Base-by-base conservation (phyloP, 2,113 vertebrate genomes). In the Fregata magnificens region DNA sequence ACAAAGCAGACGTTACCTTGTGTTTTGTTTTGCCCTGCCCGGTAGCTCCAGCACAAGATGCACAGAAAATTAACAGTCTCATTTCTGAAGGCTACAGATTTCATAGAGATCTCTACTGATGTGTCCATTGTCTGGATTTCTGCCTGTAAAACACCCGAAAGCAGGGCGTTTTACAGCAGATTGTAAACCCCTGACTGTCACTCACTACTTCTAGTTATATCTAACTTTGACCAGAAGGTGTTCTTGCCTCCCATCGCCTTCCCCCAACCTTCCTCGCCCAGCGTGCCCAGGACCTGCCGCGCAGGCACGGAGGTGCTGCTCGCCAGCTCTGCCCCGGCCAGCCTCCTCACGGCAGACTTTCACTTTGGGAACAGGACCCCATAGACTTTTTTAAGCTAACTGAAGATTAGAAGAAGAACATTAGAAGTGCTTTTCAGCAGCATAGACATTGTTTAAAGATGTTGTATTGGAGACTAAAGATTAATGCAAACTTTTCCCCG, bases 161-260 rank as follows among this genome's bases (percentile, higher is more conserved):
- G 7, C 40, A 9, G 49, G 47, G 32, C 22, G 22, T n/a, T 52
- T 58, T 15, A 9, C 47, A 47, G 26, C 2, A 45, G 65, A 13
- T 5, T 19, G 53, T 15, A 16, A 45, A 2, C 29, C 20, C 20
- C 19, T 1, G 2, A 1, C 34, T 40, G 63, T 1, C 55, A 10
- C 29, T 47, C 49, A 6, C 34, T 11, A 3, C 58, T 17, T 7
- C n/a, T 45, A 18, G 16, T 5, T 16, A 12, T n/a, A 25, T 4
- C 44, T 36, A 20, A 1, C 36, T 29, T 16, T 26, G 16, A 19
- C 29, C 13, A 19, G 11, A 25, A 40, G 45, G 16, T 1, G 2
- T 5, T 32, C 13, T 26, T 22, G n/a, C 29, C 47, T 42, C 28
- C 77, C 53, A 3, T 1, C 7, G 1, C 36, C 38, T 10, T 36